Evolutionary conservation across 1,140 invertebrate genomes (phyloP), one percentile per base, ranked within the genome.

Genomic region (Radopholus similis): DNA sequence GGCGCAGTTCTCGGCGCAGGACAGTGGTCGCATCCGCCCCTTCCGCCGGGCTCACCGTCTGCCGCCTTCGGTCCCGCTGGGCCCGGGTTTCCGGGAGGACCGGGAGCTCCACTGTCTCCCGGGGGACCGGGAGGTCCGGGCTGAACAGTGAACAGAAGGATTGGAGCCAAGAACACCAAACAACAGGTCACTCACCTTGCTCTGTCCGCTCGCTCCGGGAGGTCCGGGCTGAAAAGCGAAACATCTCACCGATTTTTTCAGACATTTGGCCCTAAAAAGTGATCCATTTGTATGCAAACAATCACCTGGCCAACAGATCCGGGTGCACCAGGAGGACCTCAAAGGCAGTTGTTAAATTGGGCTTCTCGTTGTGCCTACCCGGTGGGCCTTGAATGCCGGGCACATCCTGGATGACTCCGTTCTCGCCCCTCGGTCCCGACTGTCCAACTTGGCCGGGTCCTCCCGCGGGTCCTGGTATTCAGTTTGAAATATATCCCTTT

Each of bases 71-170:
- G 68, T 34, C 68, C 68, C 11, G 68, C 30, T 34, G 59, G 68
- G 26, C 69, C 69, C n/a, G 71, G 71, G 18, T 51, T 34, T 73
- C 69, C 69, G 15, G 70, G 28, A 15, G 55, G 59, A 35, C 69
- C 69, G 5, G 56, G 38, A 51, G 38, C 68, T 18, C 69, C 69
- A 32, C 38, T 1, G 30, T 38, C 44, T 28, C 69, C 69, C 11
- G 53, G 30, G 18, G 68, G 68, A 2, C 38, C 38, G 15, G 38
- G 35, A 1, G 44, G 44, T 2, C 69, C 69, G 9, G 60, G 11
- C 60, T 34, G 8, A 18, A 18, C 30, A 8, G 47, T 4, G 4
- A 47, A 18, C 26, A 47, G 4, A 6, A 47, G 5, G 44, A 47
- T 47, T 13, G 26, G n/a, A 6, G 5, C 26, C 44, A 47, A 23